Evolutionary conservation across 2,113 vertebrate genomes (phyloP).

Genomic region (Tetrax tetrax): DNA sequence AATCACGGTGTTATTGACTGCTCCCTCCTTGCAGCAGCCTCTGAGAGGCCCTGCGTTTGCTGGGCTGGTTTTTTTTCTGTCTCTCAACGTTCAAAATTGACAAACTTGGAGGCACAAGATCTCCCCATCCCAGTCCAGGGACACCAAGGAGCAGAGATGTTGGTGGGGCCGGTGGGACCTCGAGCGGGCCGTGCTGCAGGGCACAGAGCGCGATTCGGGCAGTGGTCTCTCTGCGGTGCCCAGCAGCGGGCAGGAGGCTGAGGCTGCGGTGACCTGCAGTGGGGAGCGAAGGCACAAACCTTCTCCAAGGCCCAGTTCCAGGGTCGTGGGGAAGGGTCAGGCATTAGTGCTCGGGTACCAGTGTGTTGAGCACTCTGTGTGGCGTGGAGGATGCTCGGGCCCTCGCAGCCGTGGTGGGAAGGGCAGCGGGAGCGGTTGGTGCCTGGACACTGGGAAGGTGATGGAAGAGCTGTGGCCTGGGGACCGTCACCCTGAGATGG

Average conservation of each 20-base stretch:
- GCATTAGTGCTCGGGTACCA: rapidly evolving
- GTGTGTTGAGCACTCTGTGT: not conserved
- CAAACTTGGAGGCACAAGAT: not conserved
- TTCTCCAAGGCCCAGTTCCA: too few species aligned
- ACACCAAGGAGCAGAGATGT: not conserved
- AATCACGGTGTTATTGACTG: not conserved
- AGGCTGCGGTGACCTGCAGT: not conserved
- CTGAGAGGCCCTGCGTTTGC: not conserved
- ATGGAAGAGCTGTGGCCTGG: not conserved
- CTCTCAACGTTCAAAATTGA: not conserved
- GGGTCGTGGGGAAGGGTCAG: rapidly evolving
- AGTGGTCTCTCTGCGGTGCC: rapidly evolving
- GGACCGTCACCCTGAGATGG: not conserved
- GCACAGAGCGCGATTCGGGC: rapidly evolving
- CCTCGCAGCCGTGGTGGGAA: not conserved
- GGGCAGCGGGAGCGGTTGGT: not conserved
- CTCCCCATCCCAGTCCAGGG: not conserved
- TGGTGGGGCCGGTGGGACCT: not conserved
- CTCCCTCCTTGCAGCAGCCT: not conserved
- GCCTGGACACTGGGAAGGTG: not conserved
- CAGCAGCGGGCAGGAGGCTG: not conserved
- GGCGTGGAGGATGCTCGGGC: not conserved
- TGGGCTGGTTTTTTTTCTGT: not conserved
- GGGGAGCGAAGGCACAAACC: not conserved
- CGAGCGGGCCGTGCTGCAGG: not conserved